Conservation (phyloP, 2,113 vertebrate genomes). For the Myotis davidii region DNA sequence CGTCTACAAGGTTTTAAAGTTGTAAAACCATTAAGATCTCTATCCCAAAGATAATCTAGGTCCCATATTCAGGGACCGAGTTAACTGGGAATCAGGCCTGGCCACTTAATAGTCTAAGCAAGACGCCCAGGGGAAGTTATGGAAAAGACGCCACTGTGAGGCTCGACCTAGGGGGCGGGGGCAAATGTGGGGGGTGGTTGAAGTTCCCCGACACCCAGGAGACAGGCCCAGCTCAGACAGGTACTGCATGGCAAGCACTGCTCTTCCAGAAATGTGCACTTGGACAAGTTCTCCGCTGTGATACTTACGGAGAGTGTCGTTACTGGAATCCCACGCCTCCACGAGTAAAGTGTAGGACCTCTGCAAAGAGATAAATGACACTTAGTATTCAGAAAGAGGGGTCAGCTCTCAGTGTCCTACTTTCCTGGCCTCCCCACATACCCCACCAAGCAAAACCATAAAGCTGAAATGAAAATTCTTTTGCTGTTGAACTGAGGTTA, state of each 20-base stretch:
- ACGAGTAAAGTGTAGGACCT: conserved; percentile 98
- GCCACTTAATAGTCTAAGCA: conserved; percentile 66
- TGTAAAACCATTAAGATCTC: conserved; percentile 80
- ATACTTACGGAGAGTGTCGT: conserved; percentile 95
- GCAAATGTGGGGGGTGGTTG: no score
- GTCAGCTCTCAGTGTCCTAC: not conserved
- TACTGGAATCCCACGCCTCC: conserved; percentile 96
- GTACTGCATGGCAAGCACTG: not conserved
- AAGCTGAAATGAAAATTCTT: not conserved
- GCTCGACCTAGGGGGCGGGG: fast-evolving
- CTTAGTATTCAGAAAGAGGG: conserved; percentile 55
- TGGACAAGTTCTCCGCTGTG: not conserved
- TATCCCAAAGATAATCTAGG: conserved; percentile 75
- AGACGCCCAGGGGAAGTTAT: conserved; percentile 15
- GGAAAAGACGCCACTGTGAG: not conserved
- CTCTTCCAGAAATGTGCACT: not conserved
- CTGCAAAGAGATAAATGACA: conserved; percentile 87
- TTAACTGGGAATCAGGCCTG: conserved; percentile 46
- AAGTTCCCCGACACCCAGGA: not conserved
- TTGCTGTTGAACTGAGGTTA: not conserved
- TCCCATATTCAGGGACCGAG: conserved; percentile 52
- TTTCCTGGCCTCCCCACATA: not conserved
- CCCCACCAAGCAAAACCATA: not conserved
- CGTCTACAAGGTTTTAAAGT: conserved; percentile 77
- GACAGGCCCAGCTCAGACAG: not conserved